A percentile compares a stretch with the other conserved stretches of the same genome.
phyloP scores from a whole-genome alignment of 2,888 invertebrate genomes.

The Himalopsyche kuldschensis region DNA sequence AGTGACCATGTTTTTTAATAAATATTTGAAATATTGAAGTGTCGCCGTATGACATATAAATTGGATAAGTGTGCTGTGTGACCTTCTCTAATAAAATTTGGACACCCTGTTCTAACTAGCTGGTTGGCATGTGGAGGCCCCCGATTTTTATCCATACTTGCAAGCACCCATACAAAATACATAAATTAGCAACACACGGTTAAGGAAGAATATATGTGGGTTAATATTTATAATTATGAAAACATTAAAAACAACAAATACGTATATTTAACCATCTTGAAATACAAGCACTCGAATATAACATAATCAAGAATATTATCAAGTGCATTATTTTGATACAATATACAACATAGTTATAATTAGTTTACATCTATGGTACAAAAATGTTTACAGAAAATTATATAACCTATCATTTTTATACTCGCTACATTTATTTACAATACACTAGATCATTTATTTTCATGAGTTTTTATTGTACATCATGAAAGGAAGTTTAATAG shows the following conservation, averaged over 20 bases:
- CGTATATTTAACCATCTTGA: background rate
- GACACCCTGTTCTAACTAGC: no score
- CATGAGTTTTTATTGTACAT: background rate
- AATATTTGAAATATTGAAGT: no score
- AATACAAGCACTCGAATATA: background rate
- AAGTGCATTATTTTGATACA: background rate
- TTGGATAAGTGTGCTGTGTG: no score
- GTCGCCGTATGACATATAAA: no score
- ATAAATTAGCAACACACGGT: no score
- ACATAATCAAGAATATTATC: background rate
- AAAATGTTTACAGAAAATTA: background rate
- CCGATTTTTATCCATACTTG: no score
- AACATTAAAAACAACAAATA: background rate
- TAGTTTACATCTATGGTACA: background rate
- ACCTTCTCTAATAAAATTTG: no score
- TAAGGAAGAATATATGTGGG: no score
- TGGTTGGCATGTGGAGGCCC: no score
- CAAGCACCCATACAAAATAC: no score
- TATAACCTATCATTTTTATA: background rate
- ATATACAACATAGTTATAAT: background rate
- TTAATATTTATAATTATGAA: no score
- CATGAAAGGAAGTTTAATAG: background rate
- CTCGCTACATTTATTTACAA: background rate
- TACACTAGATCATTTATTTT: background rate
- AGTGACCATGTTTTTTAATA: no score